A percentile compares a stretch with the other conserved stretches of the same genome.
Conservation (phyloP, 2,797 vertebrate species). For the Siniperca obscura region DNA sequence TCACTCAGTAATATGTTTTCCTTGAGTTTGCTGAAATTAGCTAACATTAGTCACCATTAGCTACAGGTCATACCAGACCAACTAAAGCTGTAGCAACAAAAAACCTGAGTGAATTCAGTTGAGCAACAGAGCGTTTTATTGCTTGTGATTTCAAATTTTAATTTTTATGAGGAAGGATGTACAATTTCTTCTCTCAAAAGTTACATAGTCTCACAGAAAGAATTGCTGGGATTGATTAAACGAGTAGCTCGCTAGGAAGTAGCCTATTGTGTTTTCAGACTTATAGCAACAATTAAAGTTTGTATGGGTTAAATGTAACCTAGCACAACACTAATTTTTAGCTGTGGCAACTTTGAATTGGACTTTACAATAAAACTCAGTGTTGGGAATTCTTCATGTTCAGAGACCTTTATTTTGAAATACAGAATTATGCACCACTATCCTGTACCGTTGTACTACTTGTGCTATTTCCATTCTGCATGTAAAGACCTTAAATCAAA, state of each 20-base stretch:
- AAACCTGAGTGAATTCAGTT: not conserved
- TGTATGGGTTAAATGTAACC: constrained; percentile 7
- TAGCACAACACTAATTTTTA: constrained; percentile 1
- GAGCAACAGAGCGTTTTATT: not conserved
- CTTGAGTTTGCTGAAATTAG: not conserved
- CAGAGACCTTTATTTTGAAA: too few species aligned
- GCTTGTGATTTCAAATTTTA: not conserved
- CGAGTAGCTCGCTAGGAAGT: too few species aligned
- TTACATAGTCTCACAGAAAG: not conserved
- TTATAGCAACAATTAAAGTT: not conserved
- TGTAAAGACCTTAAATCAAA: too few species aligned
- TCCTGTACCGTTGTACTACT: too few species aligned
- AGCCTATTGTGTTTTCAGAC: not conserved
- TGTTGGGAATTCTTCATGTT: too few species aligned
- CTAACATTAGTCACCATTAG: not conserved
- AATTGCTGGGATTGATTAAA: not conserved
- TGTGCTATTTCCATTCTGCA: too few species aligned
- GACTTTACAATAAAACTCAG: constrained; percentile 25
- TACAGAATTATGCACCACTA: too few species aligned
- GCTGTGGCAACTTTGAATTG: not conserved
- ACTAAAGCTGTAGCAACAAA: not conserved
- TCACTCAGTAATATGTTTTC: not conserved
- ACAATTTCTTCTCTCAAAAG: not conserved
- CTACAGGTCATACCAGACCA: not conserved
- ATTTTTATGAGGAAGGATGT: not conserved